phyloP scores from a whole-genome alignment of 2,797 vertebrate species.

The Melopsittacus undulatus region DNA sequence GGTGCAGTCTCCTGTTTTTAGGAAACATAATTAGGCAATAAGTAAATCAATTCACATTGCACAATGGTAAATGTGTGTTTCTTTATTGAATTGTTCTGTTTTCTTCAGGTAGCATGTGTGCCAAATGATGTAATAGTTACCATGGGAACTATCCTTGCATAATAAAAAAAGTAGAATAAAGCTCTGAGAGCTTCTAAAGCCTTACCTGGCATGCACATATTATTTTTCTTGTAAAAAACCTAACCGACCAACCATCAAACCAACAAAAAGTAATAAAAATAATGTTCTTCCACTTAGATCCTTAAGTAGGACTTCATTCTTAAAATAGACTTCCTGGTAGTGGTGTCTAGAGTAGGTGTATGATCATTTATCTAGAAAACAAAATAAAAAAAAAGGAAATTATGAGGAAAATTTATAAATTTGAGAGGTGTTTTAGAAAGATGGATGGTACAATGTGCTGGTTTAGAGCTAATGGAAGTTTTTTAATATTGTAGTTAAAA shows the following conservation, averaged over 20 bases:
- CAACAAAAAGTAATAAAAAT: neutral
- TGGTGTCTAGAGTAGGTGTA: neutral
- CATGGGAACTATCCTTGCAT: constrained; percentile 65
- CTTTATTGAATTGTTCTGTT: constrained; percentile 53
- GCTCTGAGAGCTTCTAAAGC: constrained; percentile 24
- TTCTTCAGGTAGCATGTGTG: constrained; percentile 31
- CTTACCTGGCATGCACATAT: neutral
- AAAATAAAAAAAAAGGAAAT: neutral
- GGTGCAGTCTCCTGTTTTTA: neutral
- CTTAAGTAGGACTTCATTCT: neutral
- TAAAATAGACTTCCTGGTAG: neutral
- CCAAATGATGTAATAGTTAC: constrained; percentile 67
- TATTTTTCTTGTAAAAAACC: neutral
- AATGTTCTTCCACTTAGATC: neutral
- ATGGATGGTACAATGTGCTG: neutral
- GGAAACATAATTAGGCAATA: constrained; percentile 34
- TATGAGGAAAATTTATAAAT: neutral
- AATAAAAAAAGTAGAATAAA: constrained; percentile 42
- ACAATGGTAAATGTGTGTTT: constrained; percentile 5
- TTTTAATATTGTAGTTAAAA: neutral
- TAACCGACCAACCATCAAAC: neutral
- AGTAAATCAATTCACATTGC: constrained; percentile 20
- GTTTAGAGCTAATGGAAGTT: neutral
- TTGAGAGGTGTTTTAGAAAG: neutral
- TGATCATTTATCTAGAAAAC: neutral